These are phyloP conservation scores for Urophycis tenuis DNA, from an alignment of 2,797 vertebrate genomes.

Conservation along the genomic window DNA sequence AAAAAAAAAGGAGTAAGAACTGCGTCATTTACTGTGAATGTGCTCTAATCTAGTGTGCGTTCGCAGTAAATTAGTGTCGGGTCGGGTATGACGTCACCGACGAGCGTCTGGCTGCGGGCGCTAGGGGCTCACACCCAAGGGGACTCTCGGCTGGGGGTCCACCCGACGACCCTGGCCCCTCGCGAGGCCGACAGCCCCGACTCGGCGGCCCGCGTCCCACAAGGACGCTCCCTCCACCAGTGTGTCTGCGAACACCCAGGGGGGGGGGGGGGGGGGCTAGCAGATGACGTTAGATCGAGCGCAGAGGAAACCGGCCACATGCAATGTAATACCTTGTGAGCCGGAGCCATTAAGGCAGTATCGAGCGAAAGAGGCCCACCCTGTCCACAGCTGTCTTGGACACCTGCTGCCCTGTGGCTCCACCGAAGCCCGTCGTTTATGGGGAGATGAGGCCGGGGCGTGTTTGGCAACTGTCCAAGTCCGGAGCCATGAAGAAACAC, in stretches of 20 bases:
- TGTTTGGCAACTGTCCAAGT: neutral
- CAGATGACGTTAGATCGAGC: constrained; percentile 52
- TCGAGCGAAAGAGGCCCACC: constrained; percentile 45
- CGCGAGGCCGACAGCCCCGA: constrained; percentile 7
- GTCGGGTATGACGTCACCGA: neutral
- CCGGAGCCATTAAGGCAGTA: constrained; percentile 37
- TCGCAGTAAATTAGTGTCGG: neutral
- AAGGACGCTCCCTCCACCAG: constrained; percentile 11
- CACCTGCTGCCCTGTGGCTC: constrained; percentile 56
- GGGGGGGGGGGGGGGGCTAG: too few relatives aligned
- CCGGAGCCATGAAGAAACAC: constrained; percentile 37
- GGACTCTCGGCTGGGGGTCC: neutral
- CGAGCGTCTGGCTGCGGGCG: neutral
- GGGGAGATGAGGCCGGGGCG: neutral
- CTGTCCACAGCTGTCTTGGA: constrained; percentile 54
- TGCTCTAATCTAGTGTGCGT: neutral
- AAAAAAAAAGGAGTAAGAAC: neutral
- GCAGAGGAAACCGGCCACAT: constrained; percentile 51
- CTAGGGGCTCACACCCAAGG: neutral
- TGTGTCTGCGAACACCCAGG: constrained; percentile 35
- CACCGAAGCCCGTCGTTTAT: constrained; percentile 1
- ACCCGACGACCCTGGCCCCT: neutral
- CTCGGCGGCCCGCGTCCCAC: neutral
- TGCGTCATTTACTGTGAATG: neutral
- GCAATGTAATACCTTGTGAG: constrained; percentile 47